Evolutionary conservation across 2,113 vertebrate genomes (phyloP).

Genomic region (Heterotis niloticus): DNA sequence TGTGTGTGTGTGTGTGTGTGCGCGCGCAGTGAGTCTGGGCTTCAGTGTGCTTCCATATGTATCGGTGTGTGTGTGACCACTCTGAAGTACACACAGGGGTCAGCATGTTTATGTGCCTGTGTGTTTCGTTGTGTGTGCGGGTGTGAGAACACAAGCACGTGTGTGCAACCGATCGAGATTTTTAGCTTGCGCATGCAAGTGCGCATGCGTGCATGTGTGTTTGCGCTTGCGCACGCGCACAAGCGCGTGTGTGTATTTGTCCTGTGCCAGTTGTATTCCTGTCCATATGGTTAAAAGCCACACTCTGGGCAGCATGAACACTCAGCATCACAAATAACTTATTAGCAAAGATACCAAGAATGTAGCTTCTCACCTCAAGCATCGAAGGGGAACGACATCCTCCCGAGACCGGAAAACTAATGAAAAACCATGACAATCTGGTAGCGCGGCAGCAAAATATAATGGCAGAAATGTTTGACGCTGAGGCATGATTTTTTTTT

Average conservation of each 20-base stretch:
- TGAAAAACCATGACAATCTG: conserved; percentile 6
- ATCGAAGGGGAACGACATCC: neutral
- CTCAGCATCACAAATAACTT: neutral
- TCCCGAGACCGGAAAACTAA: conserved; percentile 2
- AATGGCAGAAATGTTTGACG: neutral
- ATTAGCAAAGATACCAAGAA: neutral
- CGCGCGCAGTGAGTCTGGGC: neutral
- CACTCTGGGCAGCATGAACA: neutral
- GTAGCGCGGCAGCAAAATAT: conserved; percentile 4
- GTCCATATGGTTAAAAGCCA: neutral
- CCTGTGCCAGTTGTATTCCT: neutral
- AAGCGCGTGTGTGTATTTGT: neutral
- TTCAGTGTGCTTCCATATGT: too few relatives aligned
- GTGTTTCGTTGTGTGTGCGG: neutral
- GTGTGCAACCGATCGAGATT: neutral
- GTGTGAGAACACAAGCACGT: neutral
- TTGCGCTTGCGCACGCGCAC: neutral
- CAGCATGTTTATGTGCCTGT: too few relatives aligned
- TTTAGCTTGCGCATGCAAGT: neutral
- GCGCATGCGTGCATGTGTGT: neutral
- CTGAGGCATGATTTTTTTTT: conserved; percentile 1
- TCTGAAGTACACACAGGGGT: neutral
- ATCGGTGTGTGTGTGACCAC: neutral
- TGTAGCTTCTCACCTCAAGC: neutral
- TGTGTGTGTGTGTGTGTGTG: neutral